Base-by-base conservation (phyloP, 2,113 vertebrate genomes). In the Dissostichus mawsoni region DNA sequence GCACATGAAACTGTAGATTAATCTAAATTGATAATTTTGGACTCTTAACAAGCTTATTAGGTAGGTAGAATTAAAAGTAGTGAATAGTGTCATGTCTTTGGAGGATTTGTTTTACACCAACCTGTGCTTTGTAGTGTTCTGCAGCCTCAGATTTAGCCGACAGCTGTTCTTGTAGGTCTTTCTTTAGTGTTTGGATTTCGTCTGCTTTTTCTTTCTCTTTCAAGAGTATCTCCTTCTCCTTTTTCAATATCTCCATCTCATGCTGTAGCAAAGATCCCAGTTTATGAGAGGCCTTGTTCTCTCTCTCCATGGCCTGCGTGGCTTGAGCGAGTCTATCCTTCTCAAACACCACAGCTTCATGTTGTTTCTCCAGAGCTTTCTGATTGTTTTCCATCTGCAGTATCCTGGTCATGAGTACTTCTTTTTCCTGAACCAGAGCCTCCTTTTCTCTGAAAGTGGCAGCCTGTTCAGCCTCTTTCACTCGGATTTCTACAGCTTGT, bases 121-220 rank as follows among this genome's bases (percentile, higher is more conserved):
- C 98, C 97, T 98, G 97, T 5, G 92, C 69, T 76, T 97, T 98
- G 87, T 97, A 97, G 85, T 98, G 96, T 71, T 98, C 96, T 41
- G 36, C 36, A 5, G 95, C 95, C 79, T 97, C 95, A 0, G 95
- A 93, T 92, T 97, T 97, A 69, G 94, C 87, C 1, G 87, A 78
- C 5, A 98, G 88, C 84, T 96, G 95, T 4, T 90, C 84, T 83
- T 95, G 91, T 9, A 98, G 93, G 18, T 96, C 95, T 0, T 58
- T 66, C 10, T 76, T 94, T 13, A 95, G 85, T 53, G 64, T 85
- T 13, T 93, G 92, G 0, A 23, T 66, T 0, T 84, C 86, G 75
- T 93, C 79, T 0, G 74, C 64, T 3, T 89, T 91, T 75, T 96
- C 93, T 0, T 89, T 58, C 0, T 96, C 93, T 0, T 90, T 56